Base-by-base conservation (phyloP, 2,113 vertebrate genomes). In the Lagopus leucura region DNA sequence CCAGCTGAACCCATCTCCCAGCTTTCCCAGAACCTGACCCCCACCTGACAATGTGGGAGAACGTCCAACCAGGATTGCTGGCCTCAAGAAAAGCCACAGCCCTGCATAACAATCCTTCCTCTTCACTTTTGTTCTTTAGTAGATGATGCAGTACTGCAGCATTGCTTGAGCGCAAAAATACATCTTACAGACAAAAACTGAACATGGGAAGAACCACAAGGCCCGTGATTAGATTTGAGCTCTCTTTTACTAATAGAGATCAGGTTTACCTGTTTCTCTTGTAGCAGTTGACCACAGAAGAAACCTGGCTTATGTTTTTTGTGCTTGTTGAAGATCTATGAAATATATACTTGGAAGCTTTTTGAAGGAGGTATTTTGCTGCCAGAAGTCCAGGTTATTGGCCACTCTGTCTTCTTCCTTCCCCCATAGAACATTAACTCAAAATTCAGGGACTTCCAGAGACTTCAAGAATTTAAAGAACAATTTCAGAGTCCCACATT, bases 21-120 rank as follows among this genome's bases (percentile, higher is more conserved):
- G 14, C 22, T 85, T 60, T 67, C 20, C 28, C 28, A 61, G 74
- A 60, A 40, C 22, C 30, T 74, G n/a, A 13, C 11, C 22, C 67
- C 30, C 28, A 48, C 11, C 24, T 69, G n/a, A 55, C 24, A 28
- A 6, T 21, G 6, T 55, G n/a, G 73, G 72, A 72, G 64, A 91
- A 36, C 10, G 60, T 94, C 20, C 54, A 83, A 0, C 20, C 12
- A 76, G 0, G 0, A 34, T 43, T 67, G 12, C 52, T 79, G 63
- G 19, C 47, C 72, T 54, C 22, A 24, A 63, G 25, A 5, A 55
- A 42, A 87, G 12, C 45, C 36, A 47, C 50, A 85, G 50, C 25
- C 47, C 47, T 66, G 14, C 38, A 28, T 64, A 24, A 73, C 73
- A 69, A 76, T 60, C 20, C 8, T 13, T 66, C 78, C 10, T 80